These are phyloP conservation scores for Tetrao urogallus DNA, from an alignment of 2,113 vertebrate species.

Conservation along the genomic window DNA sequence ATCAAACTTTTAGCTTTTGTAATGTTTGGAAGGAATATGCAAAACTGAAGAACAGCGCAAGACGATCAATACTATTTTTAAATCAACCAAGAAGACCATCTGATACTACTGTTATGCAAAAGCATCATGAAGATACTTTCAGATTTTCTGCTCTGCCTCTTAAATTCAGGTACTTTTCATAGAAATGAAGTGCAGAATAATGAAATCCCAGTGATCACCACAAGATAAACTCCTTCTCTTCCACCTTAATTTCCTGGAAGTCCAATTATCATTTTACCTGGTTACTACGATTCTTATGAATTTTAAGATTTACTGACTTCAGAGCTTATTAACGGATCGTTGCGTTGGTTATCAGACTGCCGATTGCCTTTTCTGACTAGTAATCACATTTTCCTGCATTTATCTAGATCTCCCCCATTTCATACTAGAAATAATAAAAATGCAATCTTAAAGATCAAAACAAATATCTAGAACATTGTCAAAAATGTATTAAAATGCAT, in stretches of 20 bases:
- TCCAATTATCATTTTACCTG: neutral
- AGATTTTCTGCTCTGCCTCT: neutral
- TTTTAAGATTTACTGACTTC: neutral
- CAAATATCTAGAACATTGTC: neutral
- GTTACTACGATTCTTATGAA: neutral
- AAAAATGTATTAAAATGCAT: neutral
- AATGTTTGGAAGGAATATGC: neutral
- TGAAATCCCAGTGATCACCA: neutral
- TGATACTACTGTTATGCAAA: neutral
- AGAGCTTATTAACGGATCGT: neutral
- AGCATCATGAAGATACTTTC: neutral
- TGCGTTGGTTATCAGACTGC: neutral
- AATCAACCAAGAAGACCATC: neutral
- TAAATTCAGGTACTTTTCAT: neutral
- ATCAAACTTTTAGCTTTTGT: neutral
- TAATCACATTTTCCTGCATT: neutral
- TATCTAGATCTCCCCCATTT: neutral
- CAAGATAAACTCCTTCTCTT: neutral
- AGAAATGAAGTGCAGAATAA: neutral
- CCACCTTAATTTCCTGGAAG: neutral
- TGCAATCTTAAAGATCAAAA: neutral
- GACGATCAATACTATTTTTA: neutral
- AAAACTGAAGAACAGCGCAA: neutral
- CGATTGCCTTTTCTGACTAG: neutral
- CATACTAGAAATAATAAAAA: neutral